phyloP scores from a whole-genome alignment of 2,888 invertebrate species.

The Dendrolimus houi region DNA sequence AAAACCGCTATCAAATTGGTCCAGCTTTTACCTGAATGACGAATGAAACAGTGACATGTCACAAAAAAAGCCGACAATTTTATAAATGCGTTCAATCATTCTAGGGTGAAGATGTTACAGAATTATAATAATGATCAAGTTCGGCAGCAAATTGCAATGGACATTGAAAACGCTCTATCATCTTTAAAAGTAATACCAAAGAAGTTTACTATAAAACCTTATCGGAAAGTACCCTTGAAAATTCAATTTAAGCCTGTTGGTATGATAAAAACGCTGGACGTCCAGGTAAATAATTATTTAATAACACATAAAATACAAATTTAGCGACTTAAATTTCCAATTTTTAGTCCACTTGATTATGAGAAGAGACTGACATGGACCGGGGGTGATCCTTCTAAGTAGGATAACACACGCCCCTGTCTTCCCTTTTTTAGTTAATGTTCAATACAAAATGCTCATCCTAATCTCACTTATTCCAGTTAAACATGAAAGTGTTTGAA shows the following conservation, averaged over 20 bases:
- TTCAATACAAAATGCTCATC: too few species aligned
- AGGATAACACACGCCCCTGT: too few species aligned
- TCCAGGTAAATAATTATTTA: slow-evolving; percentile 37
- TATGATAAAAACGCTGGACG: slow-evolving; percentile 51
- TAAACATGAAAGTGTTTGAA: slow-evolving; percentile 57
- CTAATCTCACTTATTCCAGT: slow-evolving; percentile 25
- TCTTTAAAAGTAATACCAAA: slow-evolving; percentile 58
- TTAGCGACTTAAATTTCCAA: not conserved
- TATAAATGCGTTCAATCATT: slow-evolving; percentile 6
- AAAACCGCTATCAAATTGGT: too few species aligned
- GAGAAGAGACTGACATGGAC: not conserved
- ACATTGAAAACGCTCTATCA: slow-evolving; percentile 51
- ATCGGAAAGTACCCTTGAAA: slow-evolving; percentile 52
- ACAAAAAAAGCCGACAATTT: not conserved
- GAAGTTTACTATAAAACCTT: slow-evolving; percentile 45
- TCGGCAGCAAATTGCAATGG: slow-evolving; percentile 47
- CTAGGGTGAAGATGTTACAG: slow-evolving; percentile 52
- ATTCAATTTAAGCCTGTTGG: slow-evolving; percentile 65
- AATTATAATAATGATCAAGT: slow-evolving; percentile 46
- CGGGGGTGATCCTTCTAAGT: too few species aligned
- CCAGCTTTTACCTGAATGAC: too few species aligned
- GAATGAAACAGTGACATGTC: too few species aligned
- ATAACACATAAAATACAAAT: too few species aligned
- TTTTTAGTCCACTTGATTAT: not conserved
- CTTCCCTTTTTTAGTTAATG: too few species aligned